phyloP scores from a whole-genome alignment of 1,140 invertebrate species.

The Sesamia nonagrioides region DNA sequence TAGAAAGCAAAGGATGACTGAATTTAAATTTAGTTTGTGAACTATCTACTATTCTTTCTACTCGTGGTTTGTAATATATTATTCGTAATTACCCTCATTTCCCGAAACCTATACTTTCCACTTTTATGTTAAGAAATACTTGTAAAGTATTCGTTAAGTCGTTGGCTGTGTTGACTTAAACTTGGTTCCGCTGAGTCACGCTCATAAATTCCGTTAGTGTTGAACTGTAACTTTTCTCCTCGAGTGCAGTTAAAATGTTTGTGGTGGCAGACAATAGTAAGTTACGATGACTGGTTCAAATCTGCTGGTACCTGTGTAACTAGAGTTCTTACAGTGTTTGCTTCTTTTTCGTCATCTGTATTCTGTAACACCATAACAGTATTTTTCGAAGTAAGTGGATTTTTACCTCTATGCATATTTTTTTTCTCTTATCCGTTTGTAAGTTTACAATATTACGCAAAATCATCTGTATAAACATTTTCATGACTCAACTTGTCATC shows the following conservation, averaged over 20 bases:
- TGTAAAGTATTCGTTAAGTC: conserved; percentile 27
- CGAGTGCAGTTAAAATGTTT: conserved; percentile 37
- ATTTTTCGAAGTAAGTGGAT: not conserved
- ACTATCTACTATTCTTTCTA: too few species aligned
- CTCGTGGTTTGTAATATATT: too few species aligned
- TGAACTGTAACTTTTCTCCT: conserved; percentile 35
- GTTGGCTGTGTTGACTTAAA: conserved; percentile 30
- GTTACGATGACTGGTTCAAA: conserved; percentile 3
- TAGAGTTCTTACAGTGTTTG: not conserved
- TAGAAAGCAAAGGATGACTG: too few species aligned
- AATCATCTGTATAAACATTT: too few species aligned
- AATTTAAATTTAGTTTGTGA: too few species aligned
- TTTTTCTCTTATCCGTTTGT: too few species aligned
- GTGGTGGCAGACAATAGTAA: not conserved
- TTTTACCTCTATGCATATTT: not conserved
- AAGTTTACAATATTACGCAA: too few species aligned
- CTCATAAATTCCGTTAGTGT: conserved; percentile 29
- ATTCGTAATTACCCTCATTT: too few species aligned
- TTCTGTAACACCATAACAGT: not conserved
- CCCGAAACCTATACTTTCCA: not conserved
- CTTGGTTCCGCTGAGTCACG: conserved; percentile 30
- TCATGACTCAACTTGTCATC: too few species aligned
- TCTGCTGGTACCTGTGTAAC: not conserved
- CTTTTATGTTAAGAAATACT: conserved; percentile 23
- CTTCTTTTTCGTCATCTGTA: not conserved